Evolutionary conservation across 2,888 invertebrate species (phyloP).

Genomic region (Vanessa cardui): DNA sequence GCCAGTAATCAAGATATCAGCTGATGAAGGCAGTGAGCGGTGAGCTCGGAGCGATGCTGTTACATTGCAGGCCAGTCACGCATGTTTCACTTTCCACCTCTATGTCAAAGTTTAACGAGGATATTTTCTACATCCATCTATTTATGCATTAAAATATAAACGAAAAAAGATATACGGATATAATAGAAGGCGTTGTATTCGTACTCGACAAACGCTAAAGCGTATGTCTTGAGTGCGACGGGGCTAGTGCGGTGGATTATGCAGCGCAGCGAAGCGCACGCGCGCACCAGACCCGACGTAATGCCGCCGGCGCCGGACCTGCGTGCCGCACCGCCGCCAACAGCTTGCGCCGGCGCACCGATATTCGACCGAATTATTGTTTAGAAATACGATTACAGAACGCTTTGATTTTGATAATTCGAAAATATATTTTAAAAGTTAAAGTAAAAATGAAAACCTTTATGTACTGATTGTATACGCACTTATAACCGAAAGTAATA

Average conservation of each 20-base stretch:
- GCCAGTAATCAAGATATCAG: conserved; percentile 66
- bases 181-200: background rate
- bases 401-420: background rate
- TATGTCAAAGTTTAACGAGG: no score
- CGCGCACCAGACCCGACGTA: conserved; percentile 74
- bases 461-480: no score
- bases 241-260: conserved; percentile 58
- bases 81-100: no score
- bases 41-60: conserved; percentile 36
- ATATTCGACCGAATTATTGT: background rate
- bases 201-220: conserved; percentile 15
- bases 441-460: background rate
- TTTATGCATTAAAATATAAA: no score
- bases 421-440: no score
- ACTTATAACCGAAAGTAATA: no score
- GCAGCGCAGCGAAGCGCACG: conserved; percentile 67
- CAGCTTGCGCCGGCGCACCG: conserved; percentile 20
- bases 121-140: no score
- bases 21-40: conserved; percentile 37
- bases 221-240: conserved; percentile 30
- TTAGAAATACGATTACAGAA: background rate
- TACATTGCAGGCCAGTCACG: background rate
- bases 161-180: no score
- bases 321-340: conserved; percentile 13
- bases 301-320: conserved; percentile 48